Conservation (phyloP, 2,113 vertebrate genomes). For the Ramphastos sulfuratus region DNA sequence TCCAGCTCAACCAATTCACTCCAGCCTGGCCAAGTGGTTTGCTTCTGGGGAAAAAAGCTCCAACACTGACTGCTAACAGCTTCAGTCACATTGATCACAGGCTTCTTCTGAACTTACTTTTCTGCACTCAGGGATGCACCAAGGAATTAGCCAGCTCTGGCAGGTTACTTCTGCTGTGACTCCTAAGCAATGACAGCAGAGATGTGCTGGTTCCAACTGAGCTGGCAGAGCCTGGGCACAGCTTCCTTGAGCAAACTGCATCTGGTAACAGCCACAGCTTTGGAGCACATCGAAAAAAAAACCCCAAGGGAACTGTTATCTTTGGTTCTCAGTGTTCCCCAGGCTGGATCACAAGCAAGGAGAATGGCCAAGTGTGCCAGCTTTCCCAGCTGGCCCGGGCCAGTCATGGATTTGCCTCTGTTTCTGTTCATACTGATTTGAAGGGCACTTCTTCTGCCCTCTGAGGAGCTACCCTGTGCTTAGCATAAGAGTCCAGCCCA, state of each 20-base stretch:
- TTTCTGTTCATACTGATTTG: neutral
- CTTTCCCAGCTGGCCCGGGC: neutral
- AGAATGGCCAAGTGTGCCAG: neutral
- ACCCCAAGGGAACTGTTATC: neutral
- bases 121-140: neutral
- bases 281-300: neutral
- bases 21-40: neutral
- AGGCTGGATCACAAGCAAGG: neutral
- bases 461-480: neutral
- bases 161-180: neutral
- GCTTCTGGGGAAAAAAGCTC: accelerated
- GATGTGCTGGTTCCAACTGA: neutral
- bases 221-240: neutral
- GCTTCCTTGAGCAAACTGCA: neutral
- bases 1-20: neutral
- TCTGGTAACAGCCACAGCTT: neutral
- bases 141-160: neutral
- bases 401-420: neutral
- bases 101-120: neutral
- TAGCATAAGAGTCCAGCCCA: neutral
- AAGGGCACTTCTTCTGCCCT: neutral
- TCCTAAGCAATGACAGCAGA: neutral
- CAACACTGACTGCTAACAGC: neutral
- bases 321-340: neutral
- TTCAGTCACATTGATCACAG: neutral